A percentile compares a stretch with the other conserved stretches of the same genome.
phyloP scores from a whole-genome alignment of 2,797 vertebrate species.

The Halcyon chelicuti region DNA sequence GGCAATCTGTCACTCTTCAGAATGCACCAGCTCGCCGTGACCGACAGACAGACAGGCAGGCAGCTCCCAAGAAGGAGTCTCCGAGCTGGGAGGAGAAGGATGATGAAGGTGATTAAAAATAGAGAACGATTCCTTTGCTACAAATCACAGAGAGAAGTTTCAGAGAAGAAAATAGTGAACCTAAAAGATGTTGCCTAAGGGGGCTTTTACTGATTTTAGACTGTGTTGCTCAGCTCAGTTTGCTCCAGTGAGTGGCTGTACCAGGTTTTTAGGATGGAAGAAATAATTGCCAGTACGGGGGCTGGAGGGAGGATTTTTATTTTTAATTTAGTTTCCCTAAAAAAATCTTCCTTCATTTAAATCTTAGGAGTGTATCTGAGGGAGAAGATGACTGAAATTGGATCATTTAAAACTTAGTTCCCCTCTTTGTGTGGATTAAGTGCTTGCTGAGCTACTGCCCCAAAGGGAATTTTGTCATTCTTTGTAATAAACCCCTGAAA shows the following conservation, averaged over 20 bases:
- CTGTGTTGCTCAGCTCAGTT: constrained; percentile 49
- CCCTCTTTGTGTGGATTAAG: constrained; percentile 3
- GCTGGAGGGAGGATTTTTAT: background rate
- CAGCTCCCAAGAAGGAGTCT: background rate
- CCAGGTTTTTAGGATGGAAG: constrained; percentile 26
- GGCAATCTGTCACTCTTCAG: constrained; percentile 64
- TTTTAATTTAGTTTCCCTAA: constrained; percentile 34
- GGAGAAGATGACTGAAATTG: constrained; percentile 18
- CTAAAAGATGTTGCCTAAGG: constrained; percentile 65
- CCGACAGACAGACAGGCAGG: constrained; percentile 42
- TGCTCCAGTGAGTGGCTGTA: constrained; percentile 36
- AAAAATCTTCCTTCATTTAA: constrained; percentile 27
- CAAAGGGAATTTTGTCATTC: background rate
- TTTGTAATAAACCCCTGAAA: constrained; percentile 8
- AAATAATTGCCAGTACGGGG: constrained; percentile 37
- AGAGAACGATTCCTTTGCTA: constrained; percentile 5
- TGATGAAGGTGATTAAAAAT: constrained; percentile 57
- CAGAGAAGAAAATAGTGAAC: constrained; percentile 12
- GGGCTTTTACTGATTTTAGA: constrained; percentile 67
- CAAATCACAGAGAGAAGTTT: constrained; percentile 31
- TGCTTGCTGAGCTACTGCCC: background rate
- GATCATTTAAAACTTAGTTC: constrained; percentile 8
- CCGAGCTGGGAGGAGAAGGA: background rate
- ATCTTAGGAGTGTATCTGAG: background rate
- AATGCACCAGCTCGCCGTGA: background rate